phyloP scores from a whole-genome alignment of 2,797 vertebrate genomes.

The Sus cebifrons region DNA sequence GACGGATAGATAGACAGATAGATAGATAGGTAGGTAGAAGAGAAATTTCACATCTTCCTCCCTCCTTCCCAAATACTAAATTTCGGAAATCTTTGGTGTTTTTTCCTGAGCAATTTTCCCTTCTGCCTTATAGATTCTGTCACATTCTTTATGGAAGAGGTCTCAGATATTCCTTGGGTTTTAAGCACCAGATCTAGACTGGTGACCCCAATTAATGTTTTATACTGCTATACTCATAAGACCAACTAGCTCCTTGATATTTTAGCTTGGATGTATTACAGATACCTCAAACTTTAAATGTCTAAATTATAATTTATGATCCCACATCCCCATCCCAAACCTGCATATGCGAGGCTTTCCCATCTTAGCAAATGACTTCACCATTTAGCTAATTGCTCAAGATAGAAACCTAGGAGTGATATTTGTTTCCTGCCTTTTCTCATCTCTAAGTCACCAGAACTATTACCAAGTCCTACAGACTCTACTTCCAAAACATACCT shows the following conservation, averaged over 20 bases:
- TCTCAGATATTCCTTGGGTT: background rate
- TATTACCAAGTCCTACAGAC: background rate
- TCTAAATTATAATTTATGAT: background rate
- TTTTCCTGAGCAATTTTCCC: background rate
- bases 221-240: background rate
- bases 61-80: background rate
- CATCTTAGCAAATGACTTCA: background rate
- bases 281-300: background rate
- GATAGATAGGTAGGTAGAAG: background rate
- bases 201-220: no score
- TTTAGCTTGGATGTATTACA: background rate
- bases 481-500: background rate
- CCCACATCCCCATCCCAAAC: background rate
- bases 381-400: background rate
- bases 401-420: background rate
- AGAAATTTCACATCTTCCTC: background rate
- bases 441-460: background rate
- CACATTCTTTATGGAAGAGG: fast-evolving
- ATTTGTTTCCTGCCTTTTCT: background rate
- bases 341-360: background rate
- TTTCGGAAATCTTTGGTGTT: background rate
- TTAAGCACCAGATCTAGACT: background rate
- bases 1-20: background rate
- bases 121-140: background rate
- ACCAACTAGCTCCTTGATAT: background rate